Conservation (phyloP, 1,140 invertebrate species). For the Potamilus streckersoni region DNA sequence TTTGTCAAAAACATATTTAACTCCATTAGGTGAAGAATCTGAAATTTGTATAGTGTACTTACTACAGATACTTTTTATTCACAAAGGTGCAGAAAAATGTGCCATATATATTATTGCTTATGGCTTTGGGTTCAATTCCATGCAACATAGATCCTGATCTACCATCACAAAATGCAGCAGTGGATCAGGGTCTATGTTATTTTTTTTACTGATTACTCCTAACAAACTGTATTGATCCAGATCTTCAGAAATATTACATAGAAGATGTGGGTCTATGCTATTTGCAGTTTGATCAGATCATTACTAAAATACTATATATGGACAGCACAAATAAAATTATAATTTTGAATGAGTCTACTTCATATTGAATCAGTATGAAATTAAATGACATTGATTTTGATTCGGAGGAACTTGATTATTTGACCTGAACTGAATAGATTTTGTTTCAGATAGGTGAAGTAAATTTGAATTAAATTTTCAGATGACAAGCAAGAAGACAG, state of each 20-base stretch:
- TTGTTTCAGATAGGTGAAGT: background rate
- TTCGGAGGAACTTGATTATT: background rate
- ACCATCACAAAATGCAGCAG: too few species aligned
- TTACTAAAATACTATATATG: background rate
- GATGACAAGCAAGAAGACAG: conserved; percentile 90
- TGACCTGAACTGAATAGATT: background rate
- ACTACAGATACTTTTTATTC: too few species aligned
- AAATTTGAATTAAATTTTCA: conserved; percentile 56
- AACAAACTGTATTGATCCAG: too few species aligned
- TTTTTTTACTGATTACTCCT: too few species aligned
- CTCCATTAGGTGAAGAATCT: too few species aligned
- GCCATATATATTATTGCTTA: too few species aligned
- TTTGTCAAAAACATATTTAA: too few species aligned
- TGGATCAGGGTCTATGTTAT: too few species aligned
- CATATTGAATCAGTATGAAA: background rate
- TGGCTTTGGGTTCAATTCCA: too few species aligned
- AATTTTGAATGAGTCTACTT: background rate
- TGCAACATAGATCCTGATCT: too few species aligned
- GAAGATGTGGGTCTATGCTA: background rate
- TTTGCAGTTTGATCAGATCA: too few species aligned
- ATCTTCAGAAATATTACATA: background rate
- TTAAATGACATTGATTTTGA: background rate
- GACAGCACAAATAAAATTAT: background rate
- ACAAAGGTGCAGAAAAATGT: background rate
- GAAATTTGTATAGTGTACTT: too few species aligned